Evolutionary conservation across 2,888 invertebrate species (phyloP), one percentile per base, ranked within the genome.

Genomic region (Mycogona germanica): DNA sequence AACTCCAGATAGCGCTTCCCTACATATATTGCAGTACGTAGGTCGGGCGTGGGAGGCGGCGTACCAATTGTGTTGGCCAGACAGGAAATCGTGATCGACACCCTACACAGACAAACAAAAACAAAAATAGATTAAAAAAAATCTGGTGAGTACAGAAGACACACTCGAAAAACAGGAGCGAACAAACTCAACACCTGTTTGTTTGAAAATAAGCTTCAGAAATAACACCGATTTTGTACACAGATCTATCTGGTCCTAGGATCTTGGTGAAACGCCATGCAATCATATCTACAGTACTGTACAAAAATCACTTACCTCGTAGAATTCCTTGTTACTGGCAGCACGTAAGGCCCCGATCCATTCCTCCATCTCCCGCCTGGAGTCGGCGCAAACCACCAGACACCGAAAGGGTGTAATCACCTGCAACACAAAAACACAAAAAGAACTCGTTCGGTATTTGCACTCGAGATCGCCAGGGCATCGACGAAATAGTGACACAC

Each of bases 21-120:
- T 77, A 70, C 96, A 97, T 40, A 96, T 91, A 72, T 96, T 96
- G 75, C 96, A 96, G 72, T 92, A 95, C 1, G 92, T 92, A 41
- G 95, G 95, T 50, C 93, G 78, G 0, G 93, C 92, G 72, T 93
- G 92, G 1, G 87, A 91, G 19, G 92, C 89, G 7, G 89, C 84
- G 67, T 92, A 91, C 87, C 87, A 87, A 62, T 78, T 78, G 67
- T 83, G 83, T 66, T 79, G 76, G 56, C 82, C 82, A 53, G 79
- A 79, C 23, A 82, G 72, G 64, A 81, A 76, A 64, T 82, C 75
- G 69, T 78, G 73, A 81, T 76, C 63, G 4, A 56, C 55, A 41
- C 61, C 62, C 63, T 63, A 35, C 29, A 52, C 9, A 32, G 35
- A 32, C 35, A 32, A 32, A 32, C 35, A 32, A n/a, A 32, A n/a